These are phyloP conservation scores for Orchesella flavescens DNA, from an alignment of 2,888 invertebrate species.

Conservation along the genomic window DNA sequence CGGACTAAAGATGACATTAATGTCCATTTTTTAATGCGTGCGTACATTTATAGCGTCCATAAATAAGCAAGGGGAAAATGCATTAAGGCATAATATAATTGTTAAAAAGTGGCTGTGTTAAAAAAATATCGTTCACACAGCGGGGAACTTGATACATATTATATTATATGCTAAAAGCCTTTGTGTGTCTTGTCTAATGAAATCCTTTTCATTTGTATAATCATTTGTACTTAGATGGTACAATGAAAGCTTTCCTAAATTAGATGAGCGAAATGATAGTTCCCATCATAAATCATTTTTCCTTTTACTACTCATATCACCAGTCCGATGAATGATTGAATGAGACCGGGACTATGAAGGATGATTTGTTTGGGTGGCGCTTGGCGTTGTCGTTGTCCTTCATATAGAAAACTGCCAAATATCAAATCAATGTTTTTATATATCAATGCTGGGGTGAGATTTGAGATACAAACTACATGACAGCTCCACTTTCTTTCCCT, in stretches of 20 bases:
- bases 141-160: conserved; percentile 3
- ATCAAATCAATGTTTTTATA: too few species aligned
- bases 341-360: conserved; percentile 42
- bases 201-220: conserved; percentile 1
- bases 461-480: conserved; percentile 3
- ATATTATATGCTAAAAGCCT: conserved; percentile 16
- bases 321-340: conserved; percentile 40
- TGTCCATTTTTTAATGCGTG: too few species aligned
- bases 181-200: conserved; percentile 3
- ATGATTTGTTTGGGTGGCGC: conserved; percentile 38
- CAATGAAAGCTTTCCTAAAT: conserved; percentile 37
- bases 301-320: not conserved
- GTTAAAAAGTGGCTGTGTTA: not conserved
- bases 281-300: conserved; percentile 49
- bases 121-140: conserved; percentile 15
- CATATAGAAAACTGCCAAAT: not conserved
- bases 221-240: not conserved
- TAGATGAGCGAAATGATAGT: conserved; percentile 39
- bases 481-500: conserved; percentile 32
- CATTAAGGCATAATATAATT: not conserved
- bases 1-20: conserved; percentile 5
- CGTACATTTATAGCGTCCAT: too few species aligned
- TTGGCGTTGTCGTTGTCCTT: conserved; percentile 11
- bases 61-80: too few species aligned
- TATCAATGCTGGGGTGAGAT: not conserved